Base-by-base conservation (phyloP, 2,113 vertebrate genomes). In the Oncorhynchus gorbuscha region DNA sequence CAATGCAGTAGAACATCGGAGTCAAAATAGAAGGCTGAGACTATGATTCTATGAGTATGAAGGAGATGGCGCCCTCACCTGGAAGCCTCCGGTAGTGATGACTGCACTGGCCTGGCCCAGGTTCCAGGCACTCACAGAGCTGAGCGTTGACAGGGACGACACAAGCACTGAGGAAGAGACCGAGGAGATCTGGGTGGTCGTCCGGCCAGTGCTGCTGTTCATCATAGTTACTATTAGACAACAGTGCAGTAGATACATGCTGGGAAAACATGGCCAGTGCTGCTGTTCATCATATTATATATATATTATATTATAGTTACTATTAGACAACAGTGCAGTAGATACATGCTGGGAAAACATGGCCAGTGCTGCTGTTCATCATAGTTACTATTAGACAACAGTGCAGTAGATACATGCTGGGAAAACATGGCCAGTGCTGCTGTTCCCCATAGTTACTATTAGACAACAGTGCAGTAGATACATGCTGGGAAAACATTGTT, bases 281-380 rank as follows among this genome's bases (percentile, higher is more conserved):
- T 80, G 49, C 85, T 39, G 59, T 12, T 84, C 58, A 87, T 88
- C 9, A 92, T n/a, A n/a, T n/a, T n/a, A n/a, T n/a, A n/a, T n/a
- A n/a, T n/a, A n/a, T n/a, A n/a, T n/a, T n/a, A n/a, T n/a, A n/a
- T n/a, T n/a, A n/a, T 79, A 7, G 20, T 12, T 11, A 0, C 0
- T 12, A 90, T 86, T 92, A 30, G 85, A 79, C 4, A 81, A 74
- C 35, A 91, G 75, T 30, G 84, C 84, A 20, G 84, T 78, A 68
- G 76, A 81, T 5, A 83, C 64, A 90, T 92, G 18, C 2, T 13
- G 12, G 0, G 49, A 16, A 51, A 16, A 51, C 11, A 51, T 16
- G n/a, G n/a, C n/a, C n/a, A n/a, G n/a, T n/a, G n/a, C n/a, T 80
- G 49, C 85, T 39, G 59, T 12, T 84, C 58, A 87, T 88, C 9